Evolutionary conservation across 2,888 invertebrate species (phyloP).

Genomic region (Parthenolecanium corni): DNA sequence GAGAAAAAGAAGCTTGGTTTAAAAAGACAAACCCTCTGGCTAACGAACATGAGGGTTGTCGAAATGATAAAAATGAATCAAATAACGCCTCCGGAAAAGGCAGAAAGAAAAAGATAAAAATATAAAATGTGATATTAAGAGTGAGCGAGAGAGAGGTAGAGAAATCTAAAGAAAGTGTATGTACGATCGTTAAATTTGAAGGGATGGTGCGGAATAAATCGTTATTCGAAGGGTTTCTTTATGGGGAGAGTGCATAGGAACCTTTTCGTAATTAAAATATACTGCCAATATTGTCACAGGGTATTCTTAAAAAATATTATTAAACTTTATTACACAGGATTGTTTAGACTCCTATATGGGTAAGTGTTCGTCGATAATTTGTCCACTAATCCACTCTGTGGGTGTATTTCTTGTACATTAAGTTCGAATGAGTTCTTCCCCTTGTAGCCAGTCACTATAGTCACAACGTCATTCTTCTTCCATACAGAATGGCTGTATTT

Average conservation of each 20-base stretch:
- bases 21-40: not conserved
- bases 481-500: too few relatives aligned
- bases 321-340: not conserved
- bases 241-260: not conserved
- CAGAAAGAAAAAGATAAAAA: not conserved
- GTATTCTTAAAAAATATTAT: not conserved
- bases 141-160: not conserved
- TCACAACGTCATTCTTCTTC: too few relatives aligned
- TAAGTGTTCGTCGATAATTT: not conserved
- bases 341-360: not conserved
- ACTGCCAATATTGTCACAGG: conserved; percentile 13
- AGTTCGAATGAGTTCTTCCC: too few relatives aligned
- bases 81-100: conserved; percentile 4
- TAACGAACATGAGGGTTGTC: conserved; percentile 1
- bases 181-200: too few relatives aligned
- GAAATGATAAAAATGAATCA: conserved; percentile 8
- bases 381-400: not conserved
- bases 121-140: not conserved
- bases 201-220: conserved; percentile 19
- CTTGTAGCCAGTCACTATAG: too few relatives aligned
- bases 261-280: conserved; percentile 17
- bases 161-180: not conserved
- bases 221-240: conserved; percentile 7
- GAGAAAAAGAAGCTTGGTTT: not conserved
- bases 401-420: too few relatives aligned